Evolutionary conservation across 2,113 vertebrate species (phyloP).

Genomic region (Cygnus buccinator): DNA sequence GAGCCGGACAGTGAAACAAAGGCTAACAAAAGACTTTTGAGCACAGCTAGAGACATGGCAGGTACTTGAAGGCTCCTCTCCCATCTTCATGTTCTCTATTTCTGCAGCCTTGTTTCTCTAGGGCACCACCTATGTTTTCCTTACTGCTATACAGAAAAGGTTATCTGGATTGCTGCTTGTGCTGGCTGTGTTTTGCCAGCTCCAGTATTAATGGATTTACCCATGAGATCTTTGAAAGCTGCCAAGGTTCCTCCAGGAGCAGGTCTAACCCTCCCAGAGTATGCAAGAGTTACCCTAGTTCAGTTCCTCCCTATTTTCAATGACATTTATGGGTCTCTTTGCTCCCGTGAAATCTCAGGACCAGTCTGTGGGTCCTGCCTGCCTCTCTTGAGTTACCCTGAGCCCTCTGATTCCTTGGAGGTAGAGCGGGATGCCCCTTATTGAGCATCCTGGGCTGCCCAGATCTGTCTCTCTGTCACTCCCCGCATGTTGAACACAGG

Average conservation of each 20-base stretch:
- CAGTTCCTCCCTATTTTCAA: fast-evolving
- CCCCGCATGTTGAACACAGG: neutral
- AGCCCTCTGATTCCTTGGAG: neutral
- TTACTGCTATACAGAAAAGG: neutral
- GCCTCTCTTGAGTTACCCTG: neutral
- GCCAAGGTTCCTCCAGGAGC: neutral
- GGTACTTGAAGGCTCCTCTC: neutral
- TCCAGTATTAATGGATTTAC: neutral
- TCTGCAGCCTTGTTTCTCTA: neutral
- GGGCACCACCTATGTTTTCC: neutral
- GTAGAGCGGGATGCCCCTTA: neutral
- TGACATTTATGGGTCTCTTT: neutral
- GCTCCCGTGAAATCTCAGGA: neutral
- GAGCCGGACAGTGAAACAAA: constrained; percentile 41
- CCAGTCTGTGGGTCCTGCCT: neutral
- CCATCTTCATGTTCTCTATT: neutral
- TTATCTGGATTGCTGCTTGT: neutral
- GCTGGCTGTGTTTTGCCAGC: neutral
- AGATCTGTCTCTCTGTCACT: neutral
- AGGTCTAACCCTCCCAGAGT: neutral
- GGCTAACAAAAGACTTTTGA: constrained; percentile 19
- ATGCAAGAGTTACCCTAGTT: neutral
- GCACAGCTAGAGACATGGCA: neutral
- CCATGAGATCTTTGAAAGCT: fast-evolving
- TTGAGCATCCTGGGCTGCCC: neutral